Evolutionary conservation across 2,113 vertebrate species (phyloP).

Genomic region (Eonycteris spelaea): DNA sequence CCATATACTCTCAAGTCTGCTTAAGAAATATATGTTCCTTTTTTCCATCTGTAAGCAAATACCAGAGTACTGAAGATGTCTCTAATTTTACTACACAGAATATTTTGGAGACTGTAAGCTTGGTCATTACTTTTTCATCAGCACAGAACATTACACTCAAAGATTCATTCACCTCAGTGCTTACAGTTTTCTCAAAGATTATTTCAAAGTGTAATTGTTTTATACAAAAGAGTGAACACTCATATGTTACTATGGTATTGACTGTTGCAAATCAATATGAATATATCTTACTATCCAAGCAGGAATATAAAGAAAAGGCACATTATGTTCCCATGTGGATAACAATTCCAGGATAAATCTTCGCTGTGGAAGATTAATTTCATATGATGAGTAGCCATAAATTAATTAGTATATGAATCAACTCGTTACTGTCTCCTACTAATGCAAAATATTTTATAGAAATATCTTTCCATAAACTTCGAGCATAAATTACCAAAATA

Average conservation of each 20-base stretch:
- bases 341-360: constrained; percentile 72
- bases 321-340: constrained; percentile 45
- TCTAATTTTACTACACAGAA: constrained; percentile 66
- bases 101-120: constrained; percentile 34
- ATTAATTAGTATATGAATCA: constrained; percentile 68
- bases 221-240: constrained; percentile 60
- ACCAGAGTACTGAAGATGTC: constrained; percentile 14
- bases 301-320: constrained; percentile 58
- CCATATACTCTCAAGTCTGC: not conserved
- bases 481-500: constrained; percentile 12
- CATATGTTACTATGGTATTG: constrained; percentile 56
- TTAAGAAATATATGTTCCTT: constrained; percentile 46
- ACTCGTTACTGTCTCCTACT: constrained; percentile 40
- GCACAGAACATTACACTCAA: constrained; percentile 50
- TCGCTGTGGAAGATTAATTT: constrained; percentile 72
- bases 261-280: constrained; percentile 70
- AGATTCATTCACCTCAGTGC: constrained; percentile 57
- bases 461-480: constrained; percentile 34
- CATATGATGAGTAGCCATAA: constrained; percentile 43
- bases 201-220: constrained; percentile 72
- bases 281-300: constrained; percentile 60
- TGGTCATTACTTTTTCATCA: constrained; percentile 65
- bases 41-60: constrained; percentile 48
- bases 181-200: constrained; percentile 70
- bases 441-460: constrained; percentile 30